Evolutionary conservation across 2,113 vertebrate species (phyloP).

Genomic region (Mobula hypostoma): DNA sequence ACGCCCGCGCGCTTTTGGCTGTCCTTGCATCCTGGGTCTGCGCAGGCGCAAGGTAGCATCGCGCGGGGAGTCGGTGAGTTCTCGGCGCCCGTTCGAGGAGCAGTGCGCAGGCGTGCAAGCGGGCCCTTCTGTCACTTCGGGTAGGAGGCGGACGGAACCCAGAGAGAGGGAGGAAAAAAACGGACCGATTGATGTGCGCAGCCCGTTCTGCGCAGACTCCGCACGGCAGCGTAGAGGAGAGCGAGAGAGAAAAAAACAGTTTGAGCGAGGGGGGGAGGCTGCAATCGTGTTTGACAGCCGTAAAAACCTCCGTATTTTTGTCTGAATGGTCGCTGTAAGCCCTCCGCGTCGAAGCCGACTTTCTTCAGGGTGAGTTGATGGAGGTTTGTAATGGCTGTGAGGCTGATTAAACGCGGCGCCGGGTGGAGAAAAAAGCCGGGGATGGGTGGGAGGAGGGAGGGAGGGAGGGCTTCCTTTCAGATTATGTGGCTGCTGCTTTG

Average conservation of each 20-base stretch:
- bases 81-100: too few relatives aligned
- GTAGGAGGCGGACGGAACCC: not conserved
- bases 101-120: not conserved
- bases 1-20: not conserved
- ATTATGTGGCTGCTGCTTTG: slow-evolving; percentile 25
- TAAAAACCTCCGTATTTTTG: slow-evolving; percentile 20
- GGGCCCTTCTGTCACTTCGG: not conserved
- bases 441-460: not conserved
- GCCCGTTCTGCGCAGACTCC: not conserved
- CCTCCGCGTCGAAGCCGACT: slow-evolving; percentile 13
- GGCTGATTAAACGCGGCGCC: not conserved
- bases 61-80: not conserved
- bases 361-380: slow-evolving; percentile 33
- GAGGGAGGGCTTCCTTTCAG: slow-evolving; percentile 23
- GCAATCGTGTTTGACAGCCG: slow-evolving; percentile 23
- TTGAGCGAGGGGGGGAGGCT: slow-evolving; percentile 22
- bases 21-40: not conserved
- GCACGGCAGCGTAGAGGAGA: slow-evolving; percentile 39
- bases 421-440: not conserved
- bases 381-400: not conserved
- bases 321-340: slow-evolving; percentile 32
- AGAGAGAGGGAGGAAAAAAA: not conserved
- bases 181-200: slow-evolving; percentile 22
- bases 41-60: not conserved
- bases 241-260: slow-evolving; percentile 41